Percentiles rank a stretch among this genome's conserved stretches.
Evolutionary conservation across 2,113 vertebrate genomes (phyloP).

Genomic region (Catharus bicknelli): DNA sequence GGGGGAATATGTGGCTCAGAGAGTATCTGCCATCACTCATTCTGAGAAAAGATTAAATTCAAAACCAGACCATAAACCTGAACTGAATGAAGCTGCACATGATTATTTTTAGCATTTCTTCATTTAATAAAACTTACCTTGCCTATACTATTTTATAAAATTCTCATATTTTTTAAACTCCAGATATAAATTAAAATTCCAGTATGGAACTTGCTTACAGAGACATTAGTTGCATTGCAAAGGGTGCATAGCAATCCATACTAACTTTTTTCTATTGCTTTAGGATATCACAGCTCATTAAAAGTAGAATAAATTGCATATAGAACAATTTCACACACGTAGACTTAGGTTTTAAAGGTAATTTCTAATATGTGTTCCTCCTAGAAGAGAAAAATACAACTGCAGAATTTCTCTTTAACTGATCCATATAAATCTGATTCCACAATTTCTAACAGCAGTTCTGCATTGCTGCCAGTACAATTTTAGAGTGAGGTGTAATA

Average conservation of each 20-base stretch:
- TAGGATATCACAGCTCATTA: not conserved
- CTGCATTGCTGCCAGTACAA: not conserved
- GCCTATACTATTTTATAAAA: not conserved
- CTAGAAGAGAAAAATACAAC: not conserved
- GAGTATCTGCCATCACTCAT: not conserved
- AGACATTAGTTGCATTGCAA: not conserved
- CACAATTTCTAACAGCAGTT: not conserved
- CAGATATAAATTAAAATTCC: not conserved
- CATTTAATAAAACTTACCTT: not conserved
- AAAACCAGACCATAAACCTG: not conserved
- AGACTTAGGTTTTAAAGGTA: not conserved
- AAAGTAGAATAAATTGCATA: not conserved
- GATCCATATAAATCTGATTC: not conserved
- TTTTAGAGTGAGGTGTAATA: not conserved
- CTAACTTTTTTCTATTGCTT: not conserved
- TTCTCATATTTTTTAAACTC: not conserved
- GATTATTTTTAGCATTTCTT: not conserved
- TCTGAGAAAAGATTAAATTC: not conserved
- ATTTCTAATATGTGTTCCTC: not conserved
- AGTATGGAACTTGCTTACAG: not conserved
- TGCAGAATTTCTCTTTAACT: not conserved
- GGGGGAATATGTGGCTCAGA: fast-evolving
- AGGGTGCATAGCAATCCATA: not conserved
- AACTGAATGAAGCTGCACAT: not conserved
- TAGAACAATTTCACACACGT: not conserved